phyloP scores from a whole-genome alignment of 1,140 invertebrate genomes.

The Geopemphigus sp. region DNA sequence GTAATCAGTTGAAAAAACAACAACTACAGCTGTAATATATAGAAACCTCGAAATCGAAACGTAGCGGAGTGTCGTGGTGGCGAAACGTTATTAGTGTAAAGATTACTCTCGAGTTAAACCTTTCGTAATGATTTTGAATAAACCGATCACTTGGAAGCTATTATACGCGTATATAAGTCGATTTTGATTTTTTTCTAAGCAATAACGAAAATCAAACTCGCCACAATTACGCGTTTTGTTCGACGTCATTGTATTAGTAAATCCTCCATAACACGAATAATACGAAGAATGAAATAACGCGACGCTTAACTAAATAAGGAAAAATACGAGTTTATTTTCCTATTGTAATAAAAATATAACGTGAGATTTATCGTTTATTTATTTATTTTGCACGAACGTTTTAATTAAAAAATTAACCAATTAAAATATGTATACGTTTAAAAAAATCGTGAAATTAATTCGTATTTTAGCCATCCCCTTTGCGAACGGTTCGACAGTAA shows the following conservation, averaged over 20 bases:
- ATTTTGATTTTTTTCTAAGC: not conserved
- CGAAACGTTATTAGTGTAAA: conserved; percentile 5
- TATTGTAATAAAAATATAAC: not conserved
- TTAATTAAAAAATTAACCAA: not conserved
- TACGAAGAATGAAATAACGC: not conserved
- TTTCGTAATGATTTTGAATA: not conserved
- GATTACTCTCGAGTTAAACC: not conserved
- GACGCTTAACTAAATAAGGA: too few species aligned
- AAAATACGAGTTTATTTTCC: not conserved
- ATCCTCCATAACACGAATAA: not conserved
- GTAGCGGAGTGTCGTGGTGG: not conserved
- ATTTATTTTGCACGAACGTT: not conserved
- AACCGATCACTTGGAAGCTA: not conserved
- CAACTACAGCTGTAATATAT: not conserved
- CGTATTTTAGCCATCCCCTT: not conserved
- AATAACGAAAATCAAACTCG: not conserved
- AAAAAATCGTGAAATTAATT: not conserved
- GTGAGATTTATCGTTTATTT: not conserved
- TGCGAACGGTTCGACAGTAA: not conserved
- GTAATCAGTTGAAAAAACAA: not conserved
- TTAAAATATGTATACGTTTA: too few species aligned
- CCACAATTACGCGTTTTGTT: not conserved
- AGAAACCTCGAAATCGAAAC: not conserved
- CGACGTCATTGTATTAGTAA: not conserved
- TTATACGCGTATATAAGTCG: not conserved